Base-by-base conservation (phyloP, 2,888 invertebrate species). In the Cylindroiulus punctatus region DNA sequence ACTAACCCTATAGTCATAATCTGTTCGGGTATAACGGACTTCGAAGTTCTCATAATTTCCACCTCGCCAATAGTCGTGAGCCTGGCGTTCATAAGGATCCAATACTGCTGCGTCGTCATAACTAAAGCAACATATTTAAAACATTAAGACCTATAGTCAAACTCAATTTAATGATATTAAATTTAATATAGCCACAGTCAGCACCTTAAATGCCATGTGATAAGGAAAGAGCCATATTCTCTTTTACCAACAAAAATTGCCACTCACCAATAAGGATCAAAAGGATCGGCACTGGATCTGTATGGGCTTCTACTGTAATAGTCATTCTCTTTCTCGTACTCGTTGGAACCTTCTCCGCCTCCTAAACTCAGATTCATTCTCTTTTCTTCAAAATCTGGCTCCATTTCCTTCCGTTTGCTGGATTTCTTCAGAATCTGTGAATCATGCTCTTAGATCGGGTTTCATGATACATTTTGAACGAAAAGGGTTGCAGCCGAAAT, bases 381-480 rank as follows among this genome's bases (percentile, higher is more conserved):
- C 91, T 98, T 98, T 91, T 98, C 97, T 90, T 98, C 97, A 90
- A 97, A 97, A 91, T 98, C 97, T 92, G 96, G 95, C 90, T 98
- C 98, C 89, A 96, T 97, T 91, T 98, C 97, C 90, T 97, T 97
- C 76, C 98, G 94, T 90, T 97, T 96, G 89, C 95, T 95, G 0
- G 98, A 97, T 92, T 97, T 96, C 87, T 97, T 94, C 91, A 96
- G 93, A 94, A 95, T 94, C 93, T 93, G 88, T 26, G 81, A 81
- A n/a, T 22, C 1, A 84, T 65, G 36, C 7, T 36, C 36, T 4
- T 4, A 36, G 7, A 2, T 36, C 36, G 7, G 36, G 7, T 36
- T 36, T 36, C 36, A 7, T 7, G 7, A 36, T 36, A 36, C 2
- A 36, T 7, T 2, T 36, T 36, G 7, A 36, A n/a, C n/a, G n/a